These are phyloP conservation scores for Orestias chungarensis DNA, from an alignment of 2,797 vertebrate genomes.

Conservation along the genomic window DNA sequence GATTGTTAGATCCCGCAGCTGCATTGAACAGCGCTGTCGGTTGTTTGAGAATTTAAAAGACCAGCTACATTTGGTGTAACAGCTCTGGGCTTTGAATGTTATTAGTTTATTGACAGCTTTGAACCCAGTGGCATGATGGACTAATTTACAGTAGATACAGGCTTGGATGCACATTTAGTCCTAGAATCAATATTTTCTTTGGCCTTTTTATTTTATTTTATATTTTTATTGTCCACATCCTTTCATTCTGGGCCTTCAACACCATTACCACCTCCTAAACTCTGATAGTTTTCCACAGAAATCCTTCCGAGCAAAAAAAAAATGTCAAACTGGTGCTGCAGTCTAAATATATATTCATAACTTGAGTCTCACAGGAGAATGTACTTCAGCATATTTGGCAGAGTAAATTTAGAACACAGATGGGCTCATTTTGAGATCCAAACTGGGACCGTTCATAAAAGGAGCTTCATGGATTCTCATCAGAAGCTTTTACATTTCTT, in stretches of 20 bases:
- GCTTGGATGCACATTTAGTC: not conserved
- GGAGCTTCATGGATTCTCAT: conserved; percentile 36
- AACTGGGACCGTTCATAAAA: conserved; percentile 40
- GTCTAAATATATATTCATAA: conserved; percentile 39
- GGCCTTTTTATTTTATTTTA: not conserved
- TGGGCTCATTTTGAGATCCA: conserved; percentile 50
- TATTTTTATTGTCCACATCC: not conserved
- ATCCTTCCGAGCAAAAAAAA: conserved; percentile 13
- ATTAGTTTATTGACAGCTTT: conserved; percentile 4
- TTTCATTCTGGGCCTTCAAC: not conserved
- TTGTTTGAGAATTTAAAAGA: not conserved
- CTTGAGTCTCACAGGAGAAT: conserved; percentile 32
- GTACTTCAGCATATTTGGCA: conserved; percentile 19
- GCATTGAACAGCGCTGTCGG: not conserved
- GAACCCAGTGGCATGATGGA: not conserved
- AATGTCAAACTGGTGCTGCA: conserved; percentile 26
- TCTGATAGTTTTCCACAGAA: conserved; percentile 30
- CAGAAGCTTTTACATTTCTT: conserved; percentile 27
- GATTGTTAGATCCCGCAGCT: too few species aligned
- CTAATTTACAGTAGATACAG: not conserved
- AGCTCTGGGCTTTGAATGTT: not conserved
- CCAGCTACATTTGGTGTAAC: not conserved
- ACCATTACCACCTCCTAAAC: conserved; percentile 22
- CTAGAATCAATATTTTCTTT: not conserved
- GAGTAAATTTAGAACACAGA: conserved; percentile 45